Evolutionary conservation across 2,797 vertebrate genomes (phyloP), one percentile per base, ranked within the genome.

Genomic region (Varecia variegata): DNA sequence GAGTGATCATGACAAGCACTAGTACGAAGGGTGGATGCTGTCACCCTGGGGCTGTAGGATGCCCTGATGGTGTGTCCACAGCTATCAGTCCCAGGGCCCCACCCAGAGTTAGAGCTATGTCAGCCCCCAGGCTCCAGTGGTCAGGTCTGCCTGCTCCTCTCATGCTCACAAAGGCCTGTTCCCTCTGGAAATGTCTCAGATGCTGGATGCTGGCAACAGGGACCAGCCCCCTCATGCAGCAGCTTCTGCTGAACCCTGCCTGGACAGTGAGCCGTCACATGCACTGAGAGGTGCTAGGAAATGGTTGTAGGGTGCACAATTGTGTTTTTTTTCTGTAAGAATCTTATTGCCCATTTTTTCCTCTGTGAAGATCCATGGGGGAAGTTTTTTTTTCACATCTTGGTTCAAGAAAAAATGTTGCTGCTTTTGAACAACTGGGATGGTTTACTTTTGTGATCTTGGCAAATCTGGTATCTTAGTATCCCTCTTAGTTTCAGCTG

Each of bases 231-330:
- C 45, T 71, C 60, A 10, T 7, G 52, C 8, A 38, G 43, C 32
- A 74, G 15, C 27, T 21, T 27, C 40, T 45, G 17, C 94, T 9
- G 27, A 54, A 11, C 32, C 68, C 35, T 25, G 54, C 43, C 15
- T 15, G 21, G 27, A 54, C 15, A 1, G 4, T 2, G 45, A 45
- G 52, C 21, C 40, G 3, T n/a, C 17, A 1, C 9, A 3, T 0
- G 17, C 60, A 7, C 6, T 0, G 40, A 25, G 27, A 56, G 45
- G 20, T 0, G 5, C 52, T 9, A 2, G 56, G n/a, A 88, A 43
- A 17, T 7, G 35, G 25, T 21, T 38, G 5, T 30, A 23, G 47
- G 27, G 21, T 23, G 21, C 32, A 18, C 9, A 14, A 43, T 81
- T 35, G 27, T 65, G n/a, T 65, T 82, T 40, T 58, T 58, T 35